Percentiles rank a stretch among this genome's conserved stretches.
phyloP scores from a whole-genome alignment of 2,113 vertebrate genomes.

The Seriola aureovittata region DNA sequence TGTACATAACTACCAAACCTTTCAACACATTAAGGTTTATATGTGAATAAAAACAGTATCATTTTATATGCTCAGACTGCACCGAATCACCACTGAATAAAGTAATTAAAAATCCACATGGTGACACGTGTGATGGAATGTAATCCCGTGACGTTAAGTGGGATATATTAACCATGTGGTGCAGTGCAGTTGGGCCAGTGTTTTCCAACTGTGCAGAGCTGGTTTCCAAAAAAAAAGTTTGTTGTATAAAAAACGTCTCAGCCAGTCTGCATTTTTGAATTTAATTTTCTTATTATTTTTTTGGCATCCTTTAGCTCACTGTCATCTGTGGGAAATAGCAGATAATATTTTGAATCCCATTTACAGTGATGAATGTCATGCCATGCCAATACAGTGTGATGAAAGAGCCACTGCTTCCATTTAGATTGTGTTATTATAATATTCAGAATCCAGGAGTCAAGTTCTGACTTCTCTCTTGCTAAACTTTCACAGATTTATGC shows the following conservation, averaged over 20 bases:
- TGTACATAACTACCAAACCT: background rate
- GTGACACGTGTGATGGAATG: background rate
- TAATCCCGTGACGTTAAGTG: background rate
- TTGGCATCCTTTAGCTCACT: background rate
- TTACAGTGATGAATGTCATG: background rate
- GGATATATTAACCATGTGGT: constrained; percentile 10
- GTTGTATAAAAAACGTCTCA: background rate
- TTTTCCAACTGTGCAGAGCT: background rate
- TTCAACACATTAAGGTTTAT: background rate
- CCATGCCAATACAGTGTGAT: background rate
- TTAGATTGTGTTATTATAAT: background rate
- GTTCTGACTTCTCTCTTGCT: background rate
- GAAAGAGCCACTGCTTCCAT: background rate
- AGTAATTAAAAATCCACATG: background rate
- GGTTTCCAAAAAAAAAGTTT: background rate
- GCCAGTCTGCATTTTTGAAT: background rate
- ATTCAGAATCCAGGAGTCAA: background rate
- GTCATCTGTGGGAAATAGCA: background rate
- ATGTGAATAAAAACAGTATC: background rate
- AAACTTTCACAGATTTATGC: constrained; percentile 25
- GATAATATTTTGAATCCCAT: background rate
- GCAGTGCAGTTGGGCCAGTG: background rate
- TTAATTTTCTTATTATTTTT: background rate
- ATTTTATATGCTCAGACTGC: background rate
- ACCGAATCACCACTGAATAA: constrained; percentile 3